Evolutionary conservation across 2,797 vertebrate species (phyloP), one percentile per base, ranked within the genome.

Genomic region (Sciurus carolinensis): DNA sequence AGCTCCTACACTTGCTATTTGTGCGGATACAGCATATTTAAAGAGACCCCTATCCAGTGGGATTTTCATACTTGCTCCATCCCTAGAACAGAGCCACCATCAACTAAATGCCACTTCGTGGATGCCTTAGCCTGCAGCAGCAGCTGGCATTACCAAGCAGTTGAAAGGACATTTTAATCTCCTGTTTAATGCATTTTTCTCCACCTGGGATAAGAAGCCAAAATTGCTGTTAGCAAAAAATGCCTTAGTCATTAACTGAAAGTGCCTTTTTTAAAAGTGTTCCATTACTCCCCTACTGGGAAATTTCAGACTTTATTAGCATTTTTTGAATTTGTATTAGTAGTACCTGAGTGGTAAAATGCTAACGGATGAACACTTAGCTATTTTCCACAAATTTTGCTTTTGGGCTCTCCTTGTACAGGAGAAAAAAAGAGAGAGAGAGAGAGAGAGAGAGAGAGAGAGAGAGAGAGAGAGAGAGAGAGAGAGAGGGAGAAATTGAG

Each of bases 281-380:
- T 98, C 97, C 98, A 98, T 98, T 98, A 98, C 97, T 98, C 97
- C 97, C 96, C 94, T 98, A 98, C 98, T 98, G 98, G 98, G 98
- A 98, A 98, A 98, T 98, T 98, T 98, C 97, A 98, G 98, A 98
- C 91, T 98, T 98, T 98, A 98, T 98, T 98, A 98, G 91, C 90
- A 95, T 98, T 97, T 98, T 98, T 98, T 98, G 96, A 98, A 98
- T 98, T 97, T 98, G 91, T 98, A 96, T 98, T 98, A 98, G 96
- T 97, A 80, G 59, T 97, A 97, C 89, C 81, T 98, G 97, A 98
- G 96, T 94, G 94, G 94, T 97, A 97, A 98, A 98, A 98, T 98
- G 93, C 85, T 98, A 95, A 95, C 1, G 15, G 97, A 98, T 96
- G 98, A 98, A 98, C 69, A 77, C 24, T 91, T 98, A 97, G 3